Base-by-base conservation (phyloP, 2,797 vertebrate genomes). In the Phrynocephalus forsythii region DNA sequence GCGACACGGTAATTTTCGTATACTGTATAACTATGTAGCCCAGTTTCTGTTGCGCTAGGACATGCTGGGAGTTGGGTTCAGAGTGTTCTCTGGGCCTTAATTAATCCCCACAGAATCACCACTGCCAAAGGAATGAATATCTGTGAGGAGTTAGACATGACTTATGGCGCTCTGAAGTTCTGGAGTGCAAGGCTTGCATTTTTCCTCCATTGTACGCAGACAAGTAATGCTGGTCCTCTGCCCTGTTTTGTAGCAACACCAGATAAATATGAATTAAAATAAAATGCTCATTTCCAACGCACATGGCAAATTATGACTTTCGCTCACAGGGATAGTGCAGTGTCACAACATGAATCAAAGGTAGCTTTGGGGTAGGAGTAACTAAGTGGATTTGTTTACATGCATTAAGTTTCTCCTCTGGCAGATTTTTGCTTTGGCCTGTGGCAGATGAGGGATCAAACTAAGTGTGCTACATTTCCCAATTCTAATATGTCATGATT, bases 301-400 rank as follows among this genome's bases (percentile, higher is more conserved):
- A 86, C 33, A 86, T 92, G 26, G 84, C 86, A 94, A 81, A 82
- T 72, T 72, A 90, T 94, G 93, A 2, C 84, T 92, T 93, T 92
- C 86, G 44, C 81, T 91, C 67, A n/a, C 90, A 81, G 88, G 89
- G 82, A 82, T 75, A 60, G 3, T 0, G 44, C 88, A 73, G 84
- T 84, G 86, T 94, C 90, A 92, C 78, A 94, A 30, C 1, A 77
- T 0, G 1, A 92, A 94, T 94, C 92, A 95, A 93, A 91, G 9
- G 84, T 56, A 91, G 86, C 91, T 94, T 92, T 93, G 79, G 48
- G 91, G 88, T 90, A 79, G 92, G 92, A 94, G 90, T 89, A 90
- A 75, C 30, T 66, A 92, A 91, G 72, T 56, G n/a, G 60, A 75
- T 92, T 93, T 92, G 89, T 94, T 91, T 91, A 88, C 66, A 89